Conservation (phyloP, 2,888 invertebrate species). For the Cephus rjabovi region DNA sequence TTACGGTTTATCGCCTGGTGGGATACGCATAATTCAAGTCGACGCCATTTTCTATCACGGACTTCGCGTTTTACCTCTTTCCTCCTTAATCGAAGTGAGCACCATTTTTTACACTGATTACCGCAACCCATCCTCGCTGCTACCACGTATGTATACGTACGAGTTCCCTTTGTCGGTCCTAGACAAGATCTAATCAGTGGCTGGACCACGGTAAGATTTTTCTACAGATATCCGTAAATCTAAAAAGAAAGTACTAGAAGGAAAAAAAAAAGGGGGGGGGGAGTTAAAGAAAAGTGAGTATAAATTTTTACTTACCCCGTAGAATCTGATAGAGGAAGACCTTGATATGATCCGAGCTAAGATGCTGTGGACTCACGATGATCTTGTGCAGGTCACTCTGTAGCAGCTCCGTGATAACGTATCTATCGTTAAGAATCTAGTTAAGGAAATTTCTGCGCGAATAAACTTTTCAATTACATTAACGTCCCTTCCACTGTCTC, state of each 20-base stretch:
- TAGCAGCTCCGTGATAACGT: slow-evolving; percentile 99
- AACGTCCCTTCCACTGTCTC: background rate
- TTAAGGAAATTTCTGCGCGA: slow-evolving; percentile 55
- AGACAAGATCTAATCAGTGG: background rate
- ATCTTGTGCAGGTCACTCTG: slow-evolving; percentile 99
- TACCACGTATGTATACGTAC: background rate
- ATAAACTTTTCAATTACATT: background rate
- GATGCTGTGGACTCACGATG: slow-evolving; percentile 98
- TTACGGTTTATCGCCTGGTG: background rate
- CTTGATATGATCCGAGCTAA: slow-evolving; percentile 99
- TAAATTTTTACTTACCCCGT: slow-evolving; percentile 78
- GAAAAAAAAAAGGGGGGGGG: background rate
- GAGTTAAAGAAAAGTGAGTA: background rate
- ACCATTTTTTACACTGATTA: background rate
- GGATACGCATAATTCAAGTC: background rate
- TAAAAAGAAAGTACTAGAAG: background rate
- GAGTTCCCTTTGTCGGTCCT: background rate
- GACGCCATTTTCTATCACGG: background rate
- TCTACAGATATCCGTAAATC: background rate
- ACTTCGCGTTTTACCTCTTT: background rate
- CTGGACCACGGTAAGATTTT: background rate
- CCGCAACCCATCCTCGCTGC: background rate
- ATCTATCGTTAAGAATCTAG: slow-evolving; percentile 73
- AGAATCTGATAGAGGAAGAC: slow-evolving; percentile 99
- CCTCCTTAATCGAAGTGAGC: background rate